These are phyloP conservation scores for Adineta ricciae DNA, from an alignment of 2,888 invertebrate species.

Conservation along the genomic window DNA sequence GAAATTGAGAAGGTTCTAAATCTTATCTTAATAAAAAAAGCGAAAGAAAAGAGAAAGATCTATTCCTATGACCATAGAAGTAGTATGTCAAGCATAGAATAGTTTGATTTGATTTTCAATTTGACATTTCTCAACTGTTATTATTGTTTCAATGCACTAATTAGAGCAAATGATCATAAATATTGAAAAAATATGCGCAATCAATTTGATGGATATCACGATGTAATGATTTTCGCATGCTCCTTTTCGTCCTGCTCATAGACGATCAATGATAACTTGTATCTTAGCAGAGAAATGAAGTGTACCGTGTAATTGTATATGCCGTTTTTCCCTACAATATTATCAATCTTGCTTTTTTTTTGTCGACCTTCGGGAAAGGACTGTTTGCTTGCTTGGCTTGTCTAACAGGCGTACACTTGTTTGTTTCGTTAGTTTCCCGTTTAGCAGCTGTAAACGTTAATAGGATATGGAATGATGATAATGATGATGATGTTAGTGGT, in stretches of 20 bases:
- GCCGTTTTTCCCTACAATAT: not conserved
- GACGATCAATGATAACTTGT: not conserved
- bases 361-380: not conserved
- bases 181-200: not conserved
- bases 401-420: constrained; percentile 9
- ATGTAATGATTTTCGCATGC: not conserved
- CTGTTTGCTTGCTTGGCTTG: not conserved
- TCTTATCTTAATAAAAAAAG: not conserved
- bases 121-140: not conserved
- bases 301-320: not conserved
- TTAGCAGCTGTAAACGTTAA: constrained; percentile 1
- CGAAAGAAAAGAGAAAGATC: not conserved
- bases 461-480: not conserved
- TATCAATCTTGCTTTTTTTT: not conserved
- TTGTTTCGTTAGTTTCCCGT: not conserved
- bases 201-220: not conserved
- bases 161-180: not conserved
- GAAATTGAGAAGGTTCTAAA: not conserved
- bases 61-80: not conserved
- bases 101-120: not conserved
- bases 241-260: not conserved
- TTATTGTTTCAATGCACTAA: not conserved
- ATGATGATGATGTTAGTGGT: not conserved
- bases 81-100: not conserved
- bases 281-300: not conserved